These are phyloP conservation scores for Bucco capensis DNA, from an alignment of 2,113 vertebrate genomes.

Conservation along the genomic window DNA sequence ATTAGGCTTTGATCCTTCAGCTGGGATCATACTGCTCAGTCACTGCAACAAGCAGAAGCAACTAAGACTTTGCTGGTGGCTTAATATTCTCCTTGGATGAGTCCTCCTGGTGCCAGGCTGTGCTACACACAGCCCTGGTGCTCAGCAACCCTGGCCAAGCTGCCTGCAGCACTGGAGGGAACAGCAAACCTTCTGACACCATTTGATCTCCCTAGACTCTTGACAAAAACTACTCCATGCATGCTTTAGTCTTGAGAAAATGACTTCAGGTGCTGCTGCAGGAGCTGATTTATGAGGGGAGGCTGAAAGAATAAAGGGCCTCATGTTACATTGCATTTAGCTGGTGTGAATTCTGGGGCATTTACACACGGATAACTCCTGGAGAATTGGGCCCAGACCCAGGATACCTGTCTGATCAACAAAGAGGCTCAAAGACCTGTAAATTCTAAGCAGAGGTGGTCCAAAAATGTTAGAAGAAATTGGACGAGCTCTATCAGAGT, in stretches of 20 bases:
- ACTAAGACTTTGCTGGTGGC: background rate
- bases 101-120: background rate
- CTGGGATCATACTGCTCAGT: background rate
- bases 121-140: background rate
- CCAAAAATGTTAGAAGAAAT: conserved; percentile 12
- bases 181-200: background rate
- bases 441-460: conserved; percentile 3
- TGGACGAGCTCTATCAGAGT: background rate
- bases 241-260: conserved; percentile 34
- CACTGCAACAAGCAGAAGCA: background rate
- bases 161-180: background rate
- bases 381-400: conserved; percentile 16
- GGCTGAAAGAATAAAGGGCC: conserved; percentile 39
- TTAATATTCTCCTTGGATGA: rapidly evolving
- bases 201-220: conserved; percentile 3
- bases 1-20: background rate
- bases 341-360: conserved; percentile 21
- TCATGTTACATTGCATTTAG: conserved; percentile 35
- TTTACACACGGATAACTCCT: background rate
- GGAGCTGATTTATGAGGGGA: conserved; percentile 56
- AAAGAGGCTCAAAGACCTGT: conserved; percentile 13
- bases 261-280: conserved; percentile 39
- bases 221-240: conserved; percentile 11
- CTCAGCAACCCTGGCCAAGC: background rate
- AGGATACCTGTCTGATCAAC: conserved; percentile 16